These are phyloP conservation scores for Liopterus haemorrhoidalis DNA, from an alignment of 2,888 invertebrate species.

Conservation along the genomic window DNA sequence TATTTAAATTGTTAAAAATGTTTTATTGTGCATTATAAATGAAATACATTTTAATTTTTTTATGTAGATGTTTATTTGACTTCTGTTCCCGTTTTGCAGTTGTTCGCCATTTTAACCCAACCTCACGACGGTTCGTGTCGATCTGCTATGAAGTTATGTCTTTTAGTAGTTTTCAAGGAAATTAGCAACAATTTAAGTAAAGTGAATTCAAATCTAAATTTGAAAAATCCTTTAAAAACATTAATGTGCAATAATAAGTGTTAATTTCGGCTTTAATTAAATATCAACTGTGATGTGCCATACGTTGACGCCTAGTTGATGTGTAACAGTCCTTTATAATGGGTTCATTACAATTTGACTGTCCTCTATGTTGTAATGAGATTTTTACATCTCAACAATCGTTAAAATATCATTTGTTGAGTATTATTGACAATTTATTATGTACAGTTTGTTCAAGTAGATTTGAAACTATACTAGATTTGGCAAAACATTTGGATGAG, in stretches of 20 bases:
- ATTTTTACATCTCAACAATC: constrained; percentile 53
- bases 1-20: neutral
- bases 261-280: constrained; percentile 6
- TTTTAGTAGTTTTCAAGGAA: constrained; percentile 33
- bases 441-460: constrained; percentile 56
- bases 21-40: neutral
- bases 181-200: constrained; percentile 35
- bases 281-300: no score
- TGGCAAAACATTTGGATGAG: constrained; percentile 54
- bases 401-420: constrained; percentile 50
- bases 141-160: constrained; percentile 41
- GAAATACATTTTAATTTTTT: constrained; percentile 4
- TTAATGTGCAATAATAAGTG: constrained; percentile 6
- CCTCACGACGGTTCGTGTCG: constrained; percentile 32
- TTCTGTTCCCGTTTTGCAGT: constrained; percentile 4
- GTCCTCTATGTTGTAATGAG: constrained; percentile 61
- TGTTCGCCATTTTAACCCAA: constrained; percentile 29
- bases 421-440: constrained; percentile 52
- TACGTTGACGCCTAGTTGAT: constrained; percentile 1
- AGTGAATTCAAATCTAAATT: constrained; percentile 24
- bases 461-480: constrained; percentile 50
- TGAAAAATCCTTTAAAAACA: constrained; percentile 1
- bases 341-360: constrained; percentile 50
- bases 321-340: constrained; percentile 40
- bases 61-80: constrained; percentile 10